phyloP scores from a whole-genome alignment of 1,140 invertebrate genomes.

The Hetaerina americana region DNA sequence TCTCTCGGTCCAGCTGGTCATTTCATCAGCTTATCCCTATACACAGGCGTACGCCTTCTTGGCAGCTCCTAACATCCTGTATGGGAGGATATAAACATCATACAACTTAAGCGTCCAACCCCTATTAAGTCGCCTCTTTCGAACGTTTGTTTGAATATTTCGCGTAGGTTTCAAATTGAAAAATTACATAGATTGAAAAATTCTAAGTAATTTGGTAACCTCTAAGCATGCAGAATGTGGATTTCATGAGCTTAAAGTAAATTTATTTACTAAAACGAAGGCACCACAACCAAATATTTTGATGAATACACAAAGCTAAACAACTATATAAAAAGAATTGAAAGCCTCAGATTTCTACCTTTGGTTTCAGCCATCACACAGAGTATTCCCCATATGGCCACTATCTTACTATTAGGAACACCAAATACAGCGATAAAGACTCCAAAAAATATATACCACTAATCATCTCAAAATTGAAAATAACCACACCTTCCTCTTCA shows the following conservation, averaged over 20 bases:
- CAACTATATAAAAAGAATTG: too few species aligned
- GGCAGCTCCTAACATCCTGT: background rate
- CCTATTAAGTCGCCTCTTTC: too few species aligned
- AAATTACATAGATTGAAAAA: too few species aligned
- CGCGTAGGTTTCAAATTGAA: too few species aligned
- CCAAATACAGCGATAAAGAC: background rate
- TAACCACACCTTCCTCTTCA: slow-evolving; percentile 16
- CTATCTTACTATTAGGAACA: background rate
- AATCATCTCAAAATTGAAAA: slow-evolving; percentile 10
- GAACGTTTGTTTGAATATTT: too few species aligned
- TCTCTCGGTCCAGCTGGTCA: slow-evolving; percentile 81
- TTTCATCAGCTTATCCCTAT: slow-evolving; percentile 27
- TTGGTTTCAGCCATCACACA: background rate
- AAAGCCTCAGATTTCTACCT: too few species aligned
- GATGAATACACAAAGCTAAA: background rate
- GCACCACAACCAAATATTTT: background rate
- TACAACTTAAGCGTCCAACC: background rate
- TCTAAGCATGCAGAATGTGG: too few species aligned
- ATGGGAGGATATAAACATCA: background rate
- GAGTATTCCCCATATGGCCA: background rate
- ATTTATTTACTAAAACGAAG: too few species aligned
- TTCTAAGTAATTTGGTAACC: too few species aligned
- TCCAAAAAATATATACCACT: slow-evolving; percentile 2
- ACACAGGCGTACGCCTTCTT: background rate
- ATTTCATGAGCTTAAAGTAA: too few species aligned